Conservation (phyloP, 2,113 vertebrate genomes). For the Struthidea cinerea region DNA sequence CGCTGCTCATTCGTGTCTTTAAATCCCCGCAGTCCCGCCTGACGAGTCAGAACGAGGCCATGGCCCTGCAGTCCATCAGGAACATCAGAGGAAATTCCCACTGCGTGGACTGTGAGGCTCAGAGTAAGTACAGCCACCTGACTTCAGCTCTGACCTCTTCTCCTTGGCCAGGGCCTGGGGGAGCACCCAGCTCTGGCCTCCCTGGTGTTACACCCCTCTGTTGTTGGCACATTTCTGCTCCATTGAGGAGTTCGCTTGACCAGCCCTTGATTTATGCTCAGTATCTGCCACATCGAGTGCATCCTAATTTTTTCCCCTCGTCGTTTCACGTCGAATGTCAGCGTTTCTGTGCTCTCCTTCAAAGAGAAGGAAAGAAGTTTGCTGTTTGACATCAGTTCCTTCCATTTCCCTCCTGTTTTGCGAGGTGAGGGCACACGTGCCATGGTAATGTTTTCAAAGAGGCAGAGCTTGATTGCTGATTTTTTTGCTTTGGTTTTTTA, state of each 20-base stretch:
- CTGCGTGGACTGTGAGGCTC: slow-evolving; percentile 92
- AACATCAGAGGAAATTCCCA: slow-evolving; percentile 87
- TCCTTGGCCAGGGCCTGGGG: neutral
- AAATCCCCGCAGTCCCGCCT: slow-evolving; percentile 81
- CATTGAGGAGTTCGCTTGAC: neutral
- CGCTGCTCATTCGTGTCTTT: neutral
- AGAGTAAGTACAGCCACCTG: slow-evolving; percentile 76
- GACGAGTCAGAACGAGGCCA: slow-evolving; percentile 91
- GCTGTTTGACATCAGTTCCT: neutral
- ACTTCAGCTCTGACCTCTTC: neutral
- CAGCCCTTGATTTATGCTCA: neutral
- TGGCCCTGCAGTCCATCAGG: slow-evolving; percentile 92
- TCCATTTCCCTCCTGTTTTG: neutral
- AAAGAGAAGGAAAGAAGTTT: neutral
- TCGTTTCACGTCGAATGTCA: neutral
- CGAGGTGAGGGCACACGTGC: neutral
- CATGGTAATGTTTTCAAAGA: neutral
- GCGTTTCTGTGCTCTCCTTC: neutral
- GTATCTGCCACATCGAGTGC: neutral
- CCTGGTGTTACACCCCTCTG: rapidly evolving
- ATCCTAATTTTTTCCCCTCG: neutral
- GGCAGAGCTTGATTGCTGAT: neutral
- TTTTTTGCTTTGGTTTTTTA: neutral
- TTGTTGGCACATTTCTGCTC: neutral
- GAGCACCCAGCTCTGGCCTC: neutral